Conservation (phyloP, 2,113 vertebrate genomes). For the Melierax canorus region DNA sequence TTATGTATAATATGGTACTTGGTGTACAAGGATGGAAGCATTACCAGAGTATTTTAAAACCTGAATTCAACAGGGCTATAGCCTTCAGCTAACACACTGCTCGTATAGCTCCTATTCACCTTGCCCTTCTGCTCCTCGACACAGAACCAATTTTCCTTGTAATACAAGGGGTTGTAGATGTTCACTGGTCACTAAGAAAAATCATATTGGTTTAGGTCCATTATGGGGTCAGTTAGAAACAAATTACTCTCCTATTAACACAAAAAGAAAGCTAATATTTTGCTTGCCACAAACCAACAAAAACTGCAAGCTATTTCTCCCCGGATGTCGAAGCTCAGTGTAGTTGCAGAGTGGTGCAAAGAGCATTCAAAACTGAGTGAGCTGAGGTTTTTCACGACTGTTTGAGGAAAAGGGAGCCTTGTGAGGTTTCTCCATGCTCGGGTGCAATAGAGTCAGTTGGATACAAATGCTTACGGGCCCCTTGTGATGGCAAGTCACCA, state of each 20-base stretch:
- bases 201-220: neutral
- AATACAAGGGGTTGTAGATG: neutral
- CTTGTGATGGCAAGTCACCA: neutral
- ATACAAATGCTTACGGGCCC: accelerated
- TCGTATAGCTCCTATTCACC: neutral
- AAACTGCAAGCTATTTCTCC: neutral
- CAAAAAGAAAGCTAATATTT: neutral
- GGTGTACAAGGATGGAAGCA: neutral
- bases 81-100: neutral
- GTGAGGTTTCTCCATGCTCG: accelerated
- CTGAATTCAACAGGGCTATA: neutral
- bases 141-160: neutral
- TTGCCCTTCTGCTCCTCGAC: neutral
- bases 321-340: neutral
- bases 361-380: neutral
- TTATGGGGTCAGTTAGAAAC: neutral
- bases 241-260: neutral
- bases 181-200: neutral
- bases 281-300: neutral
- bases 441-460: neutral
- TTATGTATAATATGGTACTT: neutral
- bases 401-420: neutral
- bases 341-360: neutral
- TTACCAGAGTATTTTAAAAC: neutral
- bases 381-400: neutral